Conservation (phyloP, 2,113 vertebrate species). For the Stegostoma tigrinum region DNA sequence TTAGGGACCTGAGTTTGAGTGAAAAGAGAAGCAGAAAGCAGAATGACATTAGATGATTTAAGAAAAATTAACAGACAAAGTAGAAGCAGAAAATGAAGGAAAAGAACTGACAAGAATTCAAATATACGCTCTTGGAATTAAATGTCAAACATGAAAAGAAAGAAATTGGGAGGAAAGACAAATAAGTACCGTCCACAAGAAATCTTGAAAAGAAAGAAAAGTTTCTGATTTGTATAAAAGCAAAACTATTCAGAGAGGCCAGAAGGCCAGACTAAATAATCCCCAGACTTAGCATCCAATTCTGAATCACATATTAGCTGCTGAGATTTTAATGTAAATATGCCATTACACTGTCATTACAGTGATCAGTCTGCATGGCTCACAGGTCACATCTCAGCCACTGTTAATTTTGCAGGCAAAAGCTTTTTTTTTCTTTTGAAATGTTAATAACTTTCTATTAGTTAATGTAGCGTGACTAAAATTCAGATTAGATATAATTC, state of each 20-base stretch:
- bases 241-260: slow-evolving; percentile 88
- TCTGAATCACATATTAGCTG: slow-evolving; percentile 98
- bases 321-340: slow-evolving; percentile 99
- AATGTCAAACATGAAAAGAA: slow-evolving; percentile 56
- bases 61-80: slow-evolving; percentile 42
- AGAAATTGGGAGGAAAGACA: slow-evolving; percentile 63
- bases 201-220: slow-evolving; percentile 97
- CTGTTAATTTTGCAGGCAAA: slow-evolving; percentile 99
- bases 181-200: slow-evolving; percentile 76
- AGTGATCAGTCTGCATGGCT: slow-evolving; percentile 95
- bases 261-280: slow-evolving; percentile 99
- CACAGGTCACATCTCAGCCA: slow-evolving; percentile 96
- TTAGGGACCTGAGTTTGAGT: not conserved
- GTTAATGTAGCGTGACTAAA: slow-evolving; percentile 99
- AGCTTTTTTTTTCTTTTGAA: slow-evolving; percentile 98
- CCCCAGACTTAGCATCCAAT: slow-evolving; percentile 94
- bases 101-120: slow-evolving; percentile 56
- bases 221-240: slow-evolving; percentile 89
- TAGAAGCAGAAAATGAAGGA: slow-evolving; percentile 60
- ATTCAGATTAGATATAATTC: slow-evolving; percentile 99
- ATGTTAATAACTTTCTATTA: slow-evolving; percentile 99
- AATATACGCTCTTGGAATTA: not conserved
- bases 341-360: slow-evolving; percentile 99
- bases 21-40: not conserved
- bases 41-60: not conserved